These are phyloP conservation scores for Pseudachorutes palmiensis DNA, from an alignment of 1,140 invertebrate species.

Conservation along the genomic window DNA sequence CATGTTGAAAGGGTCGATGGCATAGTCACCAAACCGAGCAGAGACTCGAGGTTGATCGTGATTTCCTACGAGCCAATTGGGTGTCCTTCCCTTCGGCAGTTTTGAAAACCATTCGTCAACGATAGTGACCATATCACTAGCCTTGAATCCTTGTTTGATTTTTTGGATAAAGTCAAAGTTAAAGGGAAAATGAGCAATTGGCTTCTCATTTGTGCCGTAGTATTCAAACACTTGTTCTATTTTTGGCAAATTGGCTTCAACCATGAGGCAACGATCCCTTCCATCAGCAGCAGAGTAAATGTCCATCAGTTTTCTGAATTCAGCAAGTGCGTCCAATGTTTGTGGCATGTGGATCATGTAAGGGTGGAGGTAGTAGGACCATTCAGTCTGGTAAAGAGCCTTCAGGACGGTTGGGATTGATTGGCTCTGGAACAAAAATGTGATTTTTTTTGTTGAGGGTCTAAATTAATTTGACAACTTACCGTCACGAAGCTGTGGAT, in stretches of 20 bases:
- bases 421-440: not conserved
- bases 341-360: conserved; percentile 45
- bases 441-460: too few species aligned
- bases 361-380: conserved; percentile 40
- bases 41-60: conserved; percentile 55
- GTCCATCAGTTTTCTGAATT: conserved; percentile 51
- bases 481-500: conserved; percentile 45
- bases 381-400: conserved; percentile 45
- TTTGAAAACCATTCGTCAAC: conserved; percentile 52
- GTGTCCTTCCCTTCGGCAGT: conserved; percentile 48
- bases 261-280: conserved; percentile 49
- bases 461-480: not conserved
- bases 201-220: conserved; percentile 50
- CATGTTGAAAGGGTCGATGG: conserved; percentile 58
- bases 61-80: conserved; percentile 60
- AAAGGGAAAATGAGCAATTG: conserved; percentile 58
- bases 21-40: conserved; percentile 49
- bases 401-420: conserved; percentile 27
- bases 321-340: conserved; percentile 53
- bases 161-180: conserved; percentile 53
- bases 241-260: conserved; percentile 56
- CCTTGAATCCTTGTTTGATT: conserved; percentile 44
- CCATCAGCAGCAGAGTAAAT: conserved; percentile 27
- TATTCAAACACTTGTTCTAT: conserved; percentile 53
- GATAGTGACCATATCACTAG: conserved; percentile 46